These are phyloP conservation scores for Myotis pilosus DNA, from an alignment of 2,797 vertebrate species.

Conservation along the genomic window DNA sequence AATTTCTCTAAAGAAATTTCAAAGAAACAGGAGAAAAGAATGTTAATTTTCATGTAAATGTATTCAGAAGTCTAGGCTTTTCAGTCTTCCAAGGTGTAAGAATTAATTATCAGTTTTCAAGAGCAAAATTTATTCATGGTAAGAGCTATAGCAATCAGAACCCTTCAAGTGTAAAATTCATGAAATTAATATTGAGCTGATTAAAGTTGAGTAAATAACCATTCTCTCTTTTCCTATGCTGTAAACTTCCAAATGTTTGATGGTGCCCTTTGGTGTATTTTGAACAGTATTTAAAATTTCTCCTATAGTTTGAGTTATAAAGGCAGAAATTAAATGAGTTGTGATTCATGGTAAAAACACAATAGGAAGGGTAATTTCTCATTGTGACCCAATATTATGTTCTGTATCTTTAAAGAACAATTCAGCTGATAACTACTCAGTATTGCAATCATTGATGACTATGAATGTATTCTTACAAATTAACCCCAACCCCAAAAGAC, in stretches of 20 bases:
- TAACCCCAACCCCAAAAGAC: background rate
- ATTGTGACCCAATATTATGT: background rate
- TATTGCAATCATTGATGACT: background rate
- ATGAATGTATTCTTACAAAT: constrained; percentile 15
- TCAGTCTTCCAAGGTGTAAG: constrained; percentile 81
- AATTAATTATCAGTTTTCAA: constrained; percentile 87
- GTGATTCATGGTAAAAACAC: background rate
- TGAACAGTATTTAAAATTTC: constrained; percentile 10
- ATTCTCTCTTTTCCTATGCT: constrained; percentile 68
- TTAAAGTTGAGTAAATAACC: constrained; percentile 77
- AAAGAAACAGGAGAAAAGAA: constrained; percentile 82
- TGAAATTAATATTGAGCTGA: constrained; percentile 77
- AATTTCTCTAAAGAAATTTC: constrained; percentile 84
- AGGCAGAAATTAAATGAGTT: constrained; percentile 8
- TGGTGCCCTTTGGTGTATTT: constrained; percentile 60
- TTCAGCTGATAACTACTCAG: background rate
- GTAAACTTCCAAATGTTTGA: constrained; percentile 71
- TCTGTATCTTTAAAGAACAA: constrained; percentile 41
- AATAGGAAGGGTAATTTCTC: background rate
- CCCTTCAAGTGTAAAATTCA: constrained; percentile 82
- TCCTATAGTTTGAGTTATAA: background rate
- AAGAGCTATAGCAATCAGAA: constrained; percentile 73
- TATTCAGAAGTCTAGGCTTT: constrained; percentile 81
- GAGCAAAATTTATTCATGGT: constrained; percentile 82
- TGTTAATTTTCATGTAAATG: constrained; percentile 85